Evolutionary conservation across 1,140 invertebrate genomes (phyloP).

Genomic region (Lepidurus couesii): DNA sequence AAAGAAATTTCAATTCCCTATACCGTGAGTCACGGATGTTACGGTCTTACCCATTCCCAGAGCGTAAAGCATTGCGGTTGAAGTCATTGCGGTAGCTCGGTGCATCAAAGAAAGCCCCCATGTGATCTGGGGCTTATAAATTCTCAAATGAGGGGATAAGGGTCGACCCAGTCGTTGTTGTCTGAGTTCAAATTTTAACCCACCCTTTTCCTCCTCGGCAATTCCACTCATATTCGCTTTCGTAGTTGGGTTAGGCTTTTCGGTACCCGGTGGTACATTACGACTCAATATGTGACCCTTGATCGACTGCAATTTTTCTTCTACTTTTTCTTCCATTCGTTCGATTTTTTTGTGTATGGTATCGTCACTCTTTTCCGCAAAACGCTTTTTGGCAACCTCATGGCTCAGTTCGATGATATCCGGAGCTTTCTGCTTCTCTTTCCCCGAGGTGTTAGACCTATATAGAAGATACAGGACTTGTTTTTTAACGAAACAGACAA

Average conservation of each 20-base stretch:
- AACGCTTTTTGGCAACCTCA: constrained; percentile 7
- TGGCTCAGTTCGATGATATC: not conserved
- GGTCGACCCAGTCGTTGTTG: constrained; percentile 65
- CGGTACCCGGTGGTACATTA: not conserved
- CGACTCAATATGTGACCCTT: no score
- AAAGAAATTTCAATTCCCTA: not conserved
- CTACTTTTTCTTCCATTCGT: not conserved
- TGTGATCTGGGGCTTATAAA: constrained; percentile 73
- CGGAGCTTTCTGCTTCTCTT: constrained; percentile 11
- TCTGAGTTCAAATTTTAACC: constrained; percentile 57
- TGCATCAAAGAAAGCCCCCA: constrained; percentile 71
- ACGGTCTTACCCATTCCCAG: constrained; percentile 12
- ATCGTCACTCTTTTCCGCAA: not conserved
- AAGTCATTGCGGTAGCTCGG: constrained; percentile 63
- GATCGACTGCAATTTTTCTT: not conserved
- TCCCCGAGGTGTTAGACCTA: no score
- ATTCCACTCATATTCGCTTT: not conserved
- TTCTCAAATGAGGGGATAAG: constrained; percentile 79
- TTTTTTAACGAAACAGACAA: no score
- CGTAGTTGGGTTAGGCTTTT: not conserved
- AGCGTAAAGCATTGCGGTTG: constrained; percentile 16
- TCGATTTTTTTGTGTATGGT: not conserved
- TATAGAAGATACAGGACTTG: no score
- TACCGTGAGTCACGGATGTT: not conserved
- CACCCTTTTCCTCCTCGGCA: constrained; percentile 24